Base-by-base conservation (phyloP, 2,113 vertebrate genomes). In the Ammodytes marinus region DNA sequence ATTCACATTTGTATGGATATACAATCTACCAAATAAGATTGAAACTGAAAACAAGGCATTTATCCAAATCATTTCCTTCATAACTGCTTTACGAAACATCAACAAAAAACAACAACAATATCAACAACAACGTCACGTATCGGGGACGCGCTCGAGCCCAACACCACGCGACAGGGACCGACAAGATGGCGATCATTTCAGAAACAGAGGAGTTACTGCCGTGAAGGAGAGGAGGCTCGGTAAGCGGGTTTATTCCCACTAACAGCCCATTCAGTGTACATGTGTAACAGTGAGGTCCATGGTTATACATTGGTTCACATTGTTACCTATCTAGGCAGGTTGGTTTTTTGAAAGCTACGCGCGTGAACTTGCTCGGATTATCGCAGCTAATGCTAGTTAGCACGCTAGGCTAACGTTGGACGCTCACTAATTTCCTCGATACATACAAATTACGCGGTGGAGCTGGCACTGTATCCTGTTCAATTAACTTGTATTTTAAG, bases 141-240 rank as follows among this genome's bases (percentile, higher is more conserved):
- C 74, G 73, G 63, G 89, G 82, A 93, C 90, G 87, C 88, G 71
- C 85, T 86, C 81, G 74, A 88, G 88, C 88, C 27, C 74, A 57
- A 67, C 88, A 94, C 91, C 93, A 94, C 93, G 93, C 90, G 92
- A 94, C 92, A 75, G 72, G 78, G 72, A 82, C 84, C 81, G 88
- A 93, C 92, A 95, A 95, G 93, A 95, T 95, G 94, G 94, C 94
- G 91, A 71, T 78, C 82, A 80, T 39, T 81, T 64, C 57, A 79
- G 89, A 83, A 83, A 67, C 86, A 87, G 86, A 81, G 60, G 91
- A 88, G 79, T 76, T 74, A 15, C 85, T 75, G 85, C 83, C 67
- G 82, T 92, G 88, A 90, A 85, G 91, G 90, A 88, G 87, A 93
- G 88, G 87, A 93, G 88, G 84, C 74, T 88, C 74, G 92, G 90